These are phyloP conservation scores for Tribolium madens DNA, from an alignment of 1,140 invertebrate species.

Conservation along the genomic window DNA sequence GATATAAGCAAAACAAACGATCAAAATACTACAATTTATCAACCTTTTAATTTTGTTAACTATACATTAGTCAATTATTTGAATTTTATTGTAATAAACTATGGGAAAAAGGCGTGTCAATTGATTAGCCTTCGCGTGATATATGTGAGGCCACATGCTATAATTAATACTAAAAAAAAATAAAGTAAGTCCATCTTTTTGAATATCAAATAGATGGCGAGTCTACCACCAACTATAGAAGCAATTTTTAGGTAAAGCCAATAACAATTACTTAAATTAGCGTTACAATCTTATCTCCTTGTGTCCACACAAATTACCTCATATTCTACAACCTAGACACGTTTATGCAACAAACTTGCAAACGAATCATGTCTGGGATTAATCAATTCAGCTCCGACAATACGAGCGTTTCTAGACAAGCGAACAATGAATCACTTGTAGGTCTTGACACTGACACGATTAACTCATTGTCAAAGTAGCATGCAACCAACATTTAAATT, in stretches of 20 bases:
- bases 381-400: constrained; percentile 3
- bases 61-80: too few species aligned
- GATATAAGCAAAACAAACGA: neutral
- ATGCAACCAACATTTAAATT: neutral
- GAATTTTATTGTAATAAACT: too few species aligned
- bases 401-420: neutral
- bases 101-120: too few species aligned
- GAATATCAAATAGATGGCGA: too few species aligned
- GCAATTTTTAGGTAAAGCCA: too few species aligned
- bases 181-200: too few species aligned
- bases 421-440: constrained; percentile 2
- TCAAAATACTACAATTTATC: neutral
- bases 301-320: neutral
- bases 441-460: constrained; percentile 8
- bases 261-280: too few species aligned
- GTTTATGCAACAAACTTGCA: constrained; percentile 17
- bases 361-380: constrained; percentile 22
- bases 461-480: constrained; percentile 9
- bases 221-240: too few species aligned
- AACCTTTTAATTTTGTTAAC: too few species aligned
- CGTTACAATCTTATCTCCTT: neutral
- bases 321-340: neutral
- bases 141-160: too few species aligned
- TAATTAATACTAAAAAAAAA: too few species aligned
- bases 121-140: too few species aligned